Evolutionary conservation across 2,113 vertebrate genomes (phyloP), one percentile per base, ranked within the genome.

Genomic region (Penelope pileata): DNA sequence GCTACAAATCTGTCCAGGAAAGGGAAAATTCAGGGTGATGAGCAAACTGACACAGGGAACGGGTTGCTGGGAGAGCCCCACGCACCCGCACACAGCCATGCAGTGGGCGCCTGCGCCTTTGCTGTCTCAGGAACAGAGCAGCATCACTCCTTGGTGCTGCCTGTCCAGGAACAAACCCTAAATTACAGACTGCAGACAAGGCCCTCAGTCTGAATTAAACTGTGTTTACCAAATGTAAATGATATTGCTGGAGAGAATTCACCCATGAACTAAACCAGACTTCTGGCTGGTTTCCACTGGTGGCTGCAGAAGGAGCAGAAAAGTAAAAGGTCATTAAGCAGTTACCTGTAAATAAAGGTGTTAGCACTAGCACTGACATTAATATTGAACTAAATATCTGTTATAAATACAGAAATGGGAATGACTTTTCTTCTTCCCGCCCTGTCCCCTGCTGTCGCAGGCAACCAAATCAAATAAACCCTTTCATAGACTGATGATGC

Each of bases 31-130:
- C 34, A 29, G 64, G 48, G 24, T 58, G 27, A 36, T 17, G 54
- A 38, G 30, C 40, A 86, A 51, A 60, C 0, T 2, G 2, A 86
- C 43, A 22, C 51, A 60, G n/a, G 32, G 51, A 63, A 24, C 22
- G 56, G 53, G 26, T 56, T 67, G 51, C 58, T 75, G 51, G 48
- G 48, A 45, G 83, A 86, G n/a, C 40, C 40, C 32, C 45, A 3
- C 38, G 1, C 12, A 18, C 9, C 40, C 0, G 0, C 14, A 50
- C 17, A 9, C 34, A 53, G 47, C 50, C 16, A 0, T 16, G 53
- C 36, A 83, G 45, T 22, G 58, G 72, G 48, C 29, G 73, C 32
- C 80, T 42, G 75, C 60, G 51, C 26, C 56, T 93, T 62, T 83
- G 48, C 47, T 4, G 1, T 51, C 1, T 9, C 1, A 4, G 74